These are phyloP conservation scores for Listronotus bonariensis DNA, from an alignment of 1,140 invertebrate genomes.

Conservation along the genomic window DNA sequence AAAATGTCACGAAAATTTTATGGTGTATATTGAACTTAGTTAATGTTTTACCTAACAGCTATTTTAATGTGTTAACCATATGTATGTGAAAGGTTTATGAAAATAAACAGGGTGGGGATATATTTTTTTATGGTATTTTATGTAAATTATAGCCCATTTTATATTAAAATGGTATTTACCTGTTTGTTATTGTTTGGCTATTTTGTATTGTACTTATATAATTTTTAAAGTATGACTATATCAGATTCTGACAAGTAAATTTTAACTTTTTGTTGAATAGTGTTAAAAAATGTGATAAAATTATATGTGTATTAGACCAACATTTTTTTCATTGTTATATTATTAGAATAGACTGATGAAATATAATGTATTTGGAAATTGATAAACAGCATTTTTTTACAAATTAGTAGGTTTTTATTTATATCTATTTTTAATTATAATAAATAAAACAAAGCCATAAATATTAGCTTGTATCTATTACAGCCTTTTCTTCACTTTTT, in stretches of 20 bases:
- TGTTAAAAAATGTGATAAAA: slow-evolving; percentile 1
- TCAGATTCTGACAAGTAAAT: background rate
- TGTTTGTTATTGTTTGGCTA: background rate
- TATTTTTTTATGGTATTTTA: background rate
- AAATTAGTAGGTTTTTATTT: too few relatives aligned
- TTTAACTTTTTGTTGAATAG: background rate
- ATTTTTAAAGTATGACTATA: background rate
- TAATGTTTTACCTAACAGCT: background rate
- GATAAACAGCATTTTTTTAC: background rate
- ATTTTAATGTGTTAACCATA: slow-evolving; percentile 2
- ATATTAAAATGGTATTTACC: slow-evolving; percentile 8
- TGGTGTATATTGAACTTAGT: too few relatives aligned
- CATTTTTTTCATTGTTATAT: background rate
- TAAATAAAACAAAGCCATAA: too few relatives aligned
- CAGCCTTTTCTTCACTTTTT: too few relatives aligned
- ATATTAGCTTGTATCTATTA: too few relatives aligned
- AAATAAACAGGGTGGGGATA: background rate
- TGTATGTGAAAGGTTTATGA: background rate
- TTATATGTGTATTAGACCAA: slow-evolving; percentile 1
- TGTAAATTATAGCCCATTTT: background rate
- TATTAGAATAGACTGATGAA: too few relatives aligned
- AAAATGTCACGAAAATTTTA: too few relatives aligned
- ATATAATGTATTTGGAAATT: too few relatives aligned
- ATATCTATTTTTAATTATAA: too few relatives aligned
- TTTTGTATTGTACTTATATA: background rate